Percentiles rank a stretch among this genome's conserved stretches.
phyloP scores from a whole-genome alignment of 2,113 vertebrate genomes.

The Lates calcarifer region DNA sequence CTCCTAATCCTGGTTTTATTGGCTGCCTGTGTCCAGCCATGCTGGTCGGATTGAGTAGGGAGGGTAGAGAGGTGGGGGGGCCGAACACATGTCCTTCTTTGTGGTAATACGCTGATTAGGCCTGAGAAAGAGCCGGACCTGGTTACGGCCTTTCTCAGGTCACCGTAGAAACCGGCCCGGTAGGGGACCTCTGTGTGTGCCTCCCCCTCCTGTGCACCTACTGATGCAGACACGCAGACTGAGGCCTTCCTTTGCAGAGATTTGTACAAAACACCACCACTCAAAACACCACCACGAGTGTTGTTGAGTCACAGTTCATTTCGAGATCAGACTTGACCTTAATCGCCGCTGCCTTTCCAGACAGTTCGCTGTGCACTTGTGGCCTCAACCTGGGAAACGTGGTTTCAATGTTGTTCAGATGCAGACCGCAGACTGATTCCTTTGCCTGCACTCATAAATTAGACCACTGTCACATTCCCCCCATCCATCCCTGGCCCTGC shows the following conservation, averaged over 20 bases:
- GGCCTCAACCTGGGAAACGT: constrained; percentile 74
- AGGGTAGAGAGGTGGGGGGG: constrained; percentile 79
- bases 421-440: constrained; percentile 76
- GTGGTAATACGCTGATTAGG: constrained; percentile 87
- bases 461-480: constrained; percentile 69
- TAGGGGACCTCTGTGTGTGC: constrained; percentile 92
- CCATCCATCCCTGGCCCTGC: constrained; percentile 65
- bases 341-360: constrained; percentile 51
- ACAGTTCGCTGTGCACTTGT: constrained; percentile 62
- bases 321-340: constrained; percentile 42
- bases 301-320: constrained; percentile 43
- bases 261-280: constrained; percentile 32
- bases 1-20: constrained; percentile 91
- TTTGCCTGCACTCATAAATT: constrained; percentile 75
- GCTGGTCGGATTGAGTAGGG: constrained; percentile 83
- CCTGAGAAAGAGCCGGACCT: constrained; percentile 96
- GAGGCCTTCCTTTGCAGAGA: constrained; percentile 46
- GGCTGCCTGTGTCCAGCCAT: constrained; percentile 86
- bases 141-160: constrained; percentile 94
- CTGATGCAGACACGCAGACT: constrained; percentile 57
- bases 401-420: constrained; percentile 80
- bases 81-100: constrained; percentile 95
- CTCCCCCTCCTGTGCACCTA: constrained; percentile 61
- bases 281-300: constrained; percentile 24
- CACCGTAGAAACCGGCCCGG: constrained; percentile 96